A percentile compares a stretch with the other conserved stretches of the same genome.
phyloP scores from a whole-genome alignment of 2,888 invertebrate species.

The Tetrapedia diversipes region DNA sequence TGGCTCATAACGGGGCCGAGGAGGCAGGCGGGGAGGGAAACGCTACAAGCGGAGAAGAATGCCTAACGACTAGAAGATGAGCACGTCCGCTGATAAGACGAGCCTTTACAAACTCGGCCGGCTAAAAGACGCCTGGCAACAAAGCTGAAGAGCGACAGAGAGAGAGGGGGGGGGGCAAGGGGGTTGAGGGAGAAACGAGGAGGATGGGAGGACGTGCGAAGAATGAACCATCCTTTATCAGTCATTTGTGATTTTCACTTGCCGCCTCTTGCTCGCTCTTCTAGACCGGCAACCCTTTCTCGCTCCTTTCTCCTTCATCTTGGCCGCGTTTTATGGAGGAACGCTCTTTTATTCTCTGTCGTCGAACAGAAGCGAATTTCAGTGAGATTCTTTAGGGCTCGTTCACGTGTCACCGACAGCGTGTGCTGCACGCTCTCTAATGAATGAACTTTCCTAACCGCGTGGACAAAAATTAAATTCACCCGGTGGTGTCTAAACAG shows the following conservation, averaged over 20 bases:
- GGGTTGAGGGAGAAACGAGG: too few species aligned
- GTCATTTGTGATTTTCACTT: conserved; percentile 65
- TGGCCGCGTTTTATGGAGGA: conserved; percentile 1
- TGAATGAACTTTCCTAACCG: conserved; percentile 38
- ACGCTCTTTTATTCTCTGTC: not conserved
- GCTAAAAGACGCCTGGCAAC: conserved; percentile 50
- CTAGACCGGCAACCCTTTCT: not conserved
- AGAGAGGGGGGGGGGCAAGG: too few species aligned
- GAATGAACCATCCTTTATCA: conserved; percentile 57
- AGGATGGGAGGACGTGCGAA: too few species aligned
- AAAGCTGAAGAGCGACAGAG: conserved; percentile 34
- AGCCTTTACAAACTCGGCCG: conserved; percentile 55
- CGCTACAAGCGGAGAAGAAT: conserved; percentile 60
- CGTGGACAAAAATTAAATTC: conserved; percentile 47
- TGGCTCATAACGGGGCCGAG: conserved; percentile 15
- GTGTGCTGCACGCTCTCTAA: not conserved
- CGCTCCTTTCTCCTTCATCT: not conserved
- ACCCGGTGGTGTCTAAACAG: conserved; percentile 8
- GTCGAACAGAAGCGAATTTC: conserved; percentile 29
- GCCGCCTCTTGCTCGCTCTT: not conserved
- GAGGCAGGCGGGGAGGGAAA: conserved; percentile 8
- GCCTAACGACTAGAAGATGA: conserved; percentile 75
- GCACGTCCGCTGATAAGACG: conserved; percentile 70
- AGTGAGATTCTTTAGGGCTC: not conserved
- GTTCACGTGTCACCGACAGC: not conserved